Evolutionary conservation across 1,140 invertebrate species (phyloP).

Genomic region (Metaphire vulgaris): DNA sequence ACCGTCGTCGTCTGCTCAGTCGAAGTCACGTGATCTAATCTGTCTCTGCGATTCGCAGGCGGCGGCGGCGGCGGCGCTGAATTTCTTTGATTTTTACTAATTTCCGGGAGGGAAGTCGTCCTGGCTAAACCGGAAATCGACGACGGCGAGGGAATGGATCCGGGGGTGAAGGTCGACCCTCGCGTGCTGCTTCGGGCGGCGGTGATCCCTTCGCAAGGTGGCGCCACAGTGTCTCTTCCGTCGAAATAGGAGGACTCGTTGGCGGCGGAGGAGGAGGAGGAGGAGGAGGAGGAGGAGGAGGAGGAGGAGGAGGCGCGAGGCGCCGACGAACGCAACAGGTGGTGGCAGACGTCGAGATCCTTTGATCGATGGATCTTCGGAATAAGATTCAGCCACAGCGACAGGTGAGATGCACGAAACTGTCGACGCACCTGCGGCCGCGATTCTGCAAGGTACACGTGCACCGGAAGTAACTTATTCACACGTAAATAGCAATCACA

Average conservation of each 20-base stretch:
- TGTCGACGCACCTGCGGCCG: constrained; percentile 68
- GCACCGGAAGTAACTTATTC: too few species aligned
- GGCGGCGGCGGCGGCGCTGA: too few species aligned
- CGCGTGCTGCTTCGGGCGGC: not conserved
- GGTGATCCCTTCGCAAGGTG: not conserved
- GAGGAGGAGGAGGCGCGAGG: not conserved
- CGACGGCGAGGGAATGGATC: not conserved
- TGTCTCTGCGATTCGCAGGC: too few species aligned
- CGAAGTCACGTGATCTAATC: not conserved
- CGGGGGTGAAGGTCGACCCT: not conserved
- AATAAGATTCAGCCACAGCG: constrained; percentile 90
- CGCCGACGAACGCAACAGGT: constrained; percentile 58
- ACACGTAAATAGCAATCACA: too few species aligned
- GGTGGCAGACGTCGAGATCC: constrained; percentile 75
- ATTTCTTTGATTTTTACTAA: too few species aligned
- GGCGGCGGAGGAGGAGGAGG: not conserved
- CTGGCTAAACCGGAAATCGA: too few species aligned
- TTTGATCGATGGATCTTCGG: constrained; percentile 79
- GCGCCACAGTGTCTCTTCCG: not conserved
- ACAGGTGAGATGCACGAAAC: constrained; percentile 87
- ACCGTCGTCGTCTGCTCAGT: not conserved
- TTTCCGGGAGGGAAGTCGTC: not conserved
- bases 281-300: not conserved
- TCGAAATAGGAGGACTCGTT: too few species aligned
- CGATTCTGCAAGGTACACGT: too few species aligned